Evolutionary conservation across 2,797 vertebrate genomes (phyloP).

Genomic region (Erethizon dorsatum): DNA sequence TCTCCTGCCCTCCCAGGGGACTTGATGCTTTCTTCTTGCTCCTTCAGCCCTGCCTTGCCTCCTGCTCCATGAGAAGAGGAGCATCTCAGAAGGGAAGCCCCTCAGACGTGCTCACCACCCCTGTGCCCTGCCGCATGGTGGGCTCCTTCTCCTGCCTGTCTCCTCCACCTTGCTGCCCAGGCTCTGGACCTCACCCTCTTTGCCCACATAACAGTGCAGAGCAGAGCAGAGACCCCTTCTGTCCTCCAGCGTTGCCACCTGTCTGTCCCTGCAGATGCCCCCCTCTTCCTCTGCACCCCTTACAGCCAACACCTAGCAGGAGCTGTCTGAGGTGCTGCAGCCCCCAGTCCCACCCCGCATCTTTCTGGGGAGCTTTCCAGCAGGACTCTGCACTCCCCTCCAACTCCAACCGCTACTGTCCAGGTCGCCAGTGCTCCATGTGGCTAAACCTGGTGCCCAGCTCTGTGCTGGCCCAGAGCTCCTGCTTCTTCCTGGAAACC

Average conservation of each 20-base stretch:
- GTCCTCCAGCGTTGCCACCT: background rate
- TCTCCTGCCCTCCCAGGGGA: background rate
- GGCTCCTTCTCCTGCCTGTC: background rate
- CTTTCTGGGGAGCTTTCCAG: background rate
- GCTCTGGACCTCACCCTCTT: too few relatives aligned
- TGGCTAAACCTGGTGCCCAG: background rate
- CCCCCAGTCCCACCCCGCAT: fast-evolving
- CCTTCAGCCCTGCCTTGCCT: background rate
- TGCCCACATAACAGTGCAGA: fast-evolving
- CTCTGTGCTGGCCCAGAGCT: background rate
- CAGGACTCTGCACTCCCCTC: too few relatives aligned
- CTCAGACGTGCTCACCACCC: background rate
- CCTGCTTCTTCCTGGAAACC: background rate
- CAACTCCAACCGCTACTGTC: background rate
- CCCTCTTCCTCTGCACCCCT: background rate
- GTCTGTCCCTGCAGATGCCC: background rate
- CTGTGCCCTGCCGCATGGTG: fast-evolving
- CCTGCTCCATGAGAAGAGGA: background rate
- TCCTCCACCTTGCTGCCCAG: background rate
- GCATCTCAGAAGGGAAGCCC: background rate
- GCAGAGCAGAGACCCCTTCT: background rate
- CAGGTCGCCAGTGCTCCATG: fast-evolving
- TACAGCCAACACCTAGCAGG: background rate
- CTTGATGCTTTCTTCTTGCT: background rate
- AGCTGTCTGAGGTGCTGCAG: background rate